Base-by-base conservation (phyloP, 2,797 vertebrate genomes). In the Limosa lapponica region DNA sequence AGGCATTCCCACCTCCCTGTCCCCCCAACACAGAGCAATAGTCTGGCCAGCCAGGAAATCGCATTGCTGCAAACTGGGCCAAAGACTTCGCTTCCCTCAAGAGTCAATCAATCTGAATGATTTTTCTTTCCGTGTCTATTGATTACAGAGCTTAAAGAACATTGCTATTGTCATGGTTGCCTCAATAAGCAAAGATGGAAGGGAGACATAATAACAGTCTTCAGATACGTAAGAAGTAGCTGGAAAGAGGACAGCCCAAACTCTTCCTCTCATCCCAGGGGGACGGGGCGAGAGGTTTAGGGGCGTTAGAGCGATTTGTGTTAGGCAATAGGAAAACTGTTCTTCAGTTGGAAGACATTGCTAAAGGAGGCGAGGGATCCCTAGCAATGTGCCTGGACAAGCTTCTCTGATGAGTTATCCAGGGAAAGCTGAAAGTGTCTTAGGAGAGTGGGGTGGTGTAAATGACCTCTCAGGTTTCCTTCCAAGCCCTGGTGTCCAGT, bases 51-150 rank as follows among this genome's bases (percentile, higher is more conserved):
- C 27, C 79, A 88, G 36, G 78, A 93, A 89, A 80, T 61, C 79
- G 71, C 64, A 36, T 51, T 70, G 57, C 66, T 82, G 28, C 49
- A 46, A 91, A 85, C 70, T 17, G 82, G 72, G 72, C 36, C 18
- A 73, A 88, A 89, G 81, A 93, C 80, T 85, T 84, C 2, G 4
- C 28, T 90, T 90, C 34, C 64, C 64, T 80, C 41, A 57, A 55
- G 59, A 73, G 36, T 43, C 61, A 64, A 19, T 90, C 91, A 88
- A 95, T 79, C 72, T 51, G 58, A 95, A 92, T 78, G 92, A 96
- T 95, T 94, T 95, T 90, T 69, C 59, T 88, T 93, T 92, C 87
- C 3, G 2, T 41, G 37, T 34, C 37, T 69, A 58, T 91, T 37
- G 84, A 91, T 83, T 83, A 78, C 44, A 93, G 86, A 71, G 57